Base-by-base conservation (phyloP, 2,888 invertebrate genomes). In the Callyntrura sp. region DNA sequence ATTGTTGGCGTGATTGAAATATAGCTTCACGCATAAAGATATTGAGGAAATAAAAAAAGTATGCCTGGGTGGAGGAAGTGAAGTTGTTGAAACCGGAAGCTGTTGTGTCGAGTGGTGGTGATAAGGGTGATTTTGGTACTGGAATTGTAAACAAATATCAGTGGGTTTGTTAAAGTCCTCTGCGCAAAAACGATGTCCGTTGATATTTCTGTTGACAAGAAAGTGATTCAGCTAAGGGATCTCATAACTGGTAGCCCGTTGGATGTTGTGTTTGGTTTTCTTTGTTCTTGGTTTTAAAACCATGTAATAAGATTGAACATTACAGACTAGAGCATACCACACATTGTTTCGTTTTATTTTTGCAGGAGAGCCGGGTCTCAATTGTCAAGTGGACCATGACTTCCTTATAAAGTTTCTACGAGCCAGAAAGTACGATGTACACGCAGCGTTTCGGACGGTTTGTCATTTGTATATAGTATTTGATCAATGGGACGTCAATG, bases 371-470 rank as follows among this genome's bases (percentile, higher is more conserved):
- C 25, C 85, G 8, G 55, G 68, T 0, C n/a, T 90, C 0, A 88
- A 88, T 14, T 76, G 85, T 35, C 90, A 88, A 48, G 68, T 79
- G 60, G 90, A 90, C n/a, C 79, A 84, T 73, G 90, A 90, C 14
- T 90, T 90, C 55, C 73, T 90, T 4, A 88, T 90, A 11, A 90
- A 90, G 81, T 90, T 90, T 48, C 84, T 90, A 11, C 84, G 90
- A 9, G 90, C 90, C 5, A 65, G 90, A 14, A 90, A 90, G 55
- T 90, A 88, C 45, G 84, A 90, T 62, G 87, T 88, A 20, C 57
- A 88, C 6, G 79, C 88, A 48, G 88, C 90, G 2, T 90, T 88
- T 45, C 51, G 88, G 81, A 90, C 90, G 78, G 90, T 90, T 35
- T 55, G 70, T 35, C 57, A 20, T 57, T 82, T 9, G 68, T 79